These are phyloP conservation scores for Dioctria linearis DNA, from an alignment of 2,888 invertebrate genomes.

Conservation along the genomic window DNA sequence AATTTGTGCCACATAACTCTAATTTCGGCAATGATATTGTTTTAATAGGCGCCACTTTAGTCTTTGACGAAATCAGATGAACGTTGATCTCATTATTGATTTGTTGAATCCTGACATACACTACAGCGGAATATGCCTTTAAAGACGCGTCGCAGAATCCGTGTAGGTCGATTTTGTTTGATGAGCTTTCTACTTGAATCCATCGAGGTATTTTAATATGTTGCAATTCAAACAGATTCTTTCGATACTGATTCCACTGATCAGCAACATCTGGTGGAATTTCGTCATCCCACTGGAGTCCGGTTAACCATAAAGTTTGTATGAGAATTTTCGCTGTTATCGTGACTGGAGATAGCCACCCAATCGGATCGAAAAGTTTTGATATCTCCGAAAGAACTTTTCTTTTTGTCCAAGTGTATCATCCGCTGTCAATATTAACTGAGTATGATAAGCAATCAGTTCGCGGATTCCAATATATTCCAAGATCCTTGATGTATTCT, in stretches of 20 bases:
- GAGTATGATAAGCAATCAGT: background rate
- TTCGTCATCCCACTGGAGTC: background rate
- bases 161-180: background rate
- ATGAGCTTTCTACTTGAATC: background rate
- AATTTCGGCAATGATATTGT: background rate
- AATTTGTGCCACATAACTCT: background rate
- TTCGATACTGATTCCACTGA: too few species aligned
- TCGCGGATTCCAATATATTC: background rate
- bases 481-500: background rate
- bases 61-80: background rate
- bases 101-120: background rate
- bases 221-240: background rate
- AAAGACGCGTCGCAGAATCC: constrained; percentile 12
- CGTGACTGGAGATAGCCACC: background rate
- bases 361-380: background rate
- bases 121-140: background rate
- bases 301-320: background rate
- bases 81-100: background rate
- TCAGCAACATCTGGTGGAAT: background rate
- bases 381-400: background rate
- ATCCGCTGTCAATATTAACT: background rate
- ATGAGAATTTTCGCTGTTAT: background rate
- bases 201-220: constrained; percentile 4
- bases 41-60: background rate
- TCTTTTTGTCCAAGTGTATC: background rate